Evolutionary conservation across 2,797 vertebrate genomes (phyloP).

Genomic region (Xiphophorus birchmanni): DNA sequence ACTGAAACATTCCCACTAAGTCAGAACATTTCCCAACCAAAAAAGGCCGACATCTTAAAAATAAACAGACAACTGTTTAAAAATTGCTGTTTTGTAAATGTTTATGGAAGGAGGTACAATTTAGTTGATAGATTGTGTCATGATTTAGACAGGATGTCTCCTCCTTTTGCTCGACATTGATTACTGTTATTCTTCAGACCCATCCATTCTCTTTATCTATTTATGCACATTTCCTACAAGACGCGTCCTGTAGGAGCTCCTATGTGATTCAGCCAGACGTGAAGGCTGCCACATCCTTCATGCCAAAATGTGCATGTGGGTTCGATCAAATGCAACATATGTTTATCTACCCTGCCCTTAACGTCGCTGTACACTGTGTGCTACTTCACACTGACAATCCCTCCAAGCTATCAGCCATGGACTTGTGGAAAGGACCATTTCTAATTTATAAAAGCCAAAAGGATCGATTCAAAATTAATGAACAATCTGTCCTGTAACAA

Average conservation of each 20-base stretch:
- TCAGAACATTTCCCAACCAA: constrained; percentile 63
- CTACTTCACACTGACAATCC: constrained; percentile 72
- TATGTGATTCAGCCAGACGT: constrained; percentile 28
- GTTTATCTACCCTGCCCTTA: constrained; percentile 80
- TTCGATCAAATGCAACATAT: constrained; percentile 77
- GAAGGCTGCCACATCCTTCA: constrained; percentile 60
- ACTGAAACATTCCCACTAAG: constrained; percentile 39
- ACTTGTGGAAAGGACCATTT: constrained; percentile 79
- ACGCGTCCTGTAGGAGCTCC: constrained; percentile 1
- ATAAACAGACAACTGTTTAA: constrained; percentile 68
- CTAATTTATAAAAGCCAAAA: constrained; percentile 89
- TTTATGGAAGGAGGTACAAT: constrained; percentile 69
- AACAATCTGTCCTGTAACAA: constrained; percentile 85
- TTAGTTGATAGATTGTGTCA: constrained; percentile 64
- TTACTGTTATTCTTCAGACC: constrained; percentile 47
- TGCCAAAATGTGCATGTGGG: constrained; percentile 65
- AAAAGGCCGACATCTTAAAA: constrained; percentile 56
- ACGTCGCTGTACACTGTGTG: constrained; percentile 65
- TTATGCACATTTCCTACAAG: constrained; percentile 35
- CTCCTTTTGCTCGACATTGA: constrained; percentile 61
- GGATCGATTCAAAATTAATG: constrained; percentile 86
- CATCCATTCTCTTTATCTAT: constrained; percentile 39
- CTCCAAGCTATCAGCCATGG: constrained; percentile 74
- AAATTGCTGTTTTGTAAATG: constrained; percentile 62
- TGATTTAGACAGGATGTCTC: constrained; percentile 63